Conservation (phyloP, 2,113 vertebrate species). For the Phylloscopus whistleri region DNA sequence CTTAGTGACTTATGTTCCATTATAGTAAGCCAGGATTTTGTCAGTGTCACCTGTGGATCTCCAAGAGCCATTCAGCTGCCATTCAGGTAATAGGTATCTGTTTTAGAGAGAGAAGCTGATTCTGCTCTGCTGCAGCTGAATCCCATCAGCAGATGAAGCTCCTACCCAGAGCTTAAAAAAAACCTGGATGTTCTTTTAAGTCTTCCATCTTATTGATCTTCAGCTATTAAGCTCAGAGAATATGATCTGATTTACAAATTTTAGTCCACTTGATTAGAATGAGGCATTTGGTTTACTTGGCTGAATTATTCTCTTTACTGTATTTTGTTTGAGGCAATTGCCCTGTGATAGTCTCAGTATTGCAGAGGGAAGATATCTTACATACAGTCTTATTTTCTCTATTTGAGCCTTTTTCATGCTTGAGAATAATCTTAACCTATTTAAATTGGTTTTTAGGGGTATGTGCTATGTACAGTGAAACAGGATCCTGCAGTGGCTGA, state of each 20-base stretch:
- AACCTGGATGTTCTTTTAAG: background rate
- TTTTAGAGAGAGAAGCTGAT: background rate
- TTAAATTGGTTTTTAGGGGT: background rate
- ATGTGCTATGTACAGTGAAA: background rate
- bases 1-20: background rate
- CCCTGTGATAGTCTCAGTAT: background rate
- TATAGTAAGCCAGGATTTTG: background rate
- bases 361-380: background rate
- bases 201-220: background rate
- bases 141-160: background rate
- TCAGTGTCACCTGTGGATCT: background rate
- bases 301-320: background rate
- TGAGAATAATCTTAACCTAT: background rate
- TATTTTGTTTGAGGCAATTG: background rate
- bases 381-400: background rate
- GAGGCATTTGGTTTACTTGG: background rate
- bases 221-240: background rate
- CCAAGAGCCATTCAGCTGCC: background rate
- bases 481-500: background rate
- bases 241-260: background rate
- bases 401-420: background rate
- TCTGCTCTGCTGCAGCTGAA: background rate
- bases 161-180: background rate
- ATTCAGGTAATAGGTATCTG: background rate
- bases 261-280: background rate